Percentiles rank a stretch among this genome's conserved stretches.
phyloP scores from a whole-genome alignment of 2,797 vertebrate species.

The Sebastes variabilis region DNA sequence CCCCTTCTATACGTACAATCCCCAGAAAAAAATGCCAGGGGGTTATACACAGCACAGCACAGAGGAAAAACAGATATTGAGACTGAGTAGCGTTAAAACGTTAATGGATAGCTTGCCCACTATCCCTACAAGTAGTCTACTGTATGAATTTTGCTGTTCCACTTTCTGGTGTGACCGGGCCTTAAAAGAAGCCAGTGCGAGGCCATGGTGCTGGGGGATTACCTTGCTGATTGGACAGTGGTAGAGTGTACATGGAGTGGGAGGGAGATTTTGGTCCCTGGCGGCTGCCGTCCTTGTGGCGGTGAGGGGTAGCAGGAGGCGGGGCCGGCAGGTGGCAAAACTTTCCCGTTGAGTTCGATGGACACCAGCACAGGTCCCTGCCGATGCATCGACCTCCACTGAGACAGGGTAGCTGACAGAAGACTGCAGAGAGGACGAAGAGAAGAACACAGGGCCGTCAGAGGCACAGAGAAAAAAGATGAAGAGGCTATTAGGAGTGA shows the following conservation, averaged over 20 bases:
- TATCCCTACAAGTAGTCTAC: background rate
- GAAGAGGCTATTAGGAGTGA: slow-evolving; percentile 10
- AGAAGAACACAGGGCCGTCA: background rate
- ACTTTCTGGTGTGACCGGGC: background rate
- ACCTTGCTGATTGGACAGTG: slow-evolving; percentile 95
- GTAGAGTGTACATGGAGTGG: slow-evolving; percentile 90
- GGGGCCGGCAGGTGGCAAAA: slow-evolving; percentile 91
- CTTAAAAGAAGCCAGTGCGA: background rate
- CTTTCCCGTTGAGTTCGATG: slow-evolving; percentile 93
- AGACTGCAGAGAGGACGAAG: slow-evolving; percentile 79
- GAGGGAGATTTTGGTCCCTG: slow-evolving; percentile 72
- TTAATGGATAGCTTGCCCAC: background rate
- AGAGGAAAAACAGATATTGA: background rate
- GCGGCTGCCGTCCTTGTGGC: slow-evolving; percentile 62
- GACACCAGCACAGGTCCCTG: slow-evolving; percentile 93
- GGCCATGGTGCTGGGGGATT: slow-evolving; percentile 48
- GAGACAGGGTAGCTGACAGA: slow-evolving; percentile 96
- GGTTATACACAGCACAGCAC: background rate
- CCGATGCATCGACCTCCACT: slow-evolving; percentile 93
- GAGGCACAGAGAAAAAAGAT: background rate
- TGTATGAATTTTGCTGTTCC: background rate
- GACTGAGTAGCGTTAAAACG: background rate
- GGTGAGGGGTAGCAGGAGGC: slow-evolving; percentile 62
- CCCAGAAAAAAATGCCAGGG: background rate
- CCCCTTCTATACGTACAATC: background rate